Percentiles rank a stretch among this genome's conserved stretches.
These are phyloP conservation scores for Ceraclea dissimilis DNA, from an alignment of 2,888 invertebrate species.

Conservation along the genomic window DNA sequence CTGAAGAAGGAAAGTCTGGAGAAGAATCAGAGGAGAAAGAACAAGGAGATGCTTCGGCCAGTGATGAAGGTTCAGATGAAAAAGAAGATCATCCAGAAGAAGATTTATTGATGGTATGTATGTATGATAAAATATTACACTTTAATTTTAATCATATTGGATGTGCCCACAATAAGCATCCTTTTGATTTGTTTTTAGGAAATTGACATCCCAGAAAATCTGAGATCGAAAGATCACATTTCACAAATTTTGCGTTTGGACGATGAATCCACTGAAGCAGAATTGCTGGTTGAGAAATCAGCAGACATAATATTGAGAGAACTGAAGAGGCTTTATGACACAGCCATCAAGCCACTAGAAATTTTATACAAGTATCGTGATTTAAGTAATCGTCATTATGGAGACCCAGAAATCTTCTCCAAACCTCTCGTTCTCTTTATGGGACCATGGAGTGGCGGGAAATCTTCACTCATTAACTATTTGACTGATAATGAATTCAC, in stretches of 20 bases:
- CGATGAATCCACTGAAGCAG: slow-evolving; percentile 63
- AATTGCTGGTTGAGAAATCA: slow-evolving; percentile 62
- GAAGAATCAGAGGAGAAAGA: slow-evolving; percentile 24
- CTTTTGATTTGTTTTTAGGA: slow-evolving; percentile 45
- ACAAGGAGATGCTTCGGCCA: slow-evolving; percentile 18
- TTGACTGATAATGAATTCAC: slow-evolving; percentile 81
- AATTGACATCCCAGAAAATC: slow-evolving; percentile 66
- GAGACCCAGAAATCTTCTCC: slow-evolving; percentile 91
- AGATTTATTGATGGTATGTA: slow-evolving; percentile 52
- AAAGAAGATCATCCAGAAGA: slow-evolving; percentile 48
- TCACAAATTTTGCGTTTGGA: slow-evolving; percentile 72
- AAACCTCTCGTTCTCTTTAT: slow-evolving; percentile 88
- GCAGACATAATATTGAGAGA: slow-evolving; percentile 75
- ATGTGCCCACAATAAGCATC: too few relatives aligned
- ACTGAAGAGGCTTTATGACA: slow-evolving; percentile 77
- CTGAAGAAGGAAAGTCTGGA: too few relatives aligned
- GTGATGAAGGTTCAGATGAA: slow-evolving; percentile 19
- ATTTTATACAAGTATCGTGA: slow-evolving; percentile 86
- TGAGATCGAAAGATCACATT: slow-evolving; percentile 73
- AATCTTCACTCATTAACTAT: slow-evolving; percentile 91
- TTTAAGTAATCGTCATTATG: slow-evolving; percentile 84
- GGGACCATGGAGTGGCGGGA: slow-evolving; percentile 96
- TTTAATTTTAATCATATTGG: background rate
- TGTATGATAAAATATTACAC: background rate
- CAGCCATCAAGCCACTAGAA: slow-evolving; percentile 84